A percentile compares a stretch with the other conserved stretches of the same genome.
Evolutionary conservation across 2,797 vertebrate species (phyloP).

Genomic region (Fringilla coelebs): DNA sequence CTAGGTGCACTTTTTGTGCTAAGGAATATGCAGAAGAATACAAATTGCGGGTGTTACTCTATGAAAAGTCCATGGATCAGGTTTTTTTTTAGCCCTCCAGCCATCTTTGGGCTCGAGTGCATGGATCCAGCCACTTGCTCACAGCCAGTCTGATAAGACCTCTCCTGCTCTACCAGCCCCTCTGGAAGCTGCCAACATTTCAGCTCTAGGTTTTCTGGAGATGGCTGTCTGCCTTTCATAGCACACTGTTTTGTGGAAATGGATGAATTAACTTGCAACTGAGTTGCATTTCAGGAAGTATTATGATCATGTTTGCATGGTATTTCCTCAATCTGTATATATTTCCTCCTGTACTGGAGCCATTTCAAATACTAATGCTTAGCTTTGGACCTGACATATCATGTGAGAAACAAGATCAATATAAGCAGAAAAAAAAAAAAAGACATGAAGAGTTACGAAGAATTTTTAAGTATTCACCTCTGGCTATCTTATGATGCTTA

Average conservation of each 20-base stretch:
- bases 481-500: neutral
- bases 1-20: neutral
- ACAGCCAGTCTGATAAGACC: neutral
- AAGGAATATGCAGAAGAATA: neutral
- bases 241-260: neutral
- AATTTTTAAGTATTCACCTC: neutral
- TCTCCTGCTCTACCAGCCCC: neutral
- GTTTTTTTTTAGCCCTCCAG: neutral
- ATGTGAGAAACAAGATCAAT: neutral
- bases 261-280: neutral
- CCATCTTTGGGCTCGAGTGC: neutral
- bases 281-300: neutral
- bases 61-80: neutral
- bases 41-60: neutral
- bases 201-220: neutral
- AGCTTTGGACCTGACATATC: neutral
- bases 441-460: neutral
- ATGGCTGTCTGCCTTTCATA: neutral
- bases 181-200: neutral
- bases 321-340: neutral
- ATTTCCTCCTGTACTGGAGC: neutral
- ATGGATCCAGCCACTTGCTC: neutral
- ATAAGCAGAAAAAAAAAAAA: neutral
- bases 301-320: neutral
- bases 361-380: neutral